Evolutionary conservation across 2,113 vertebrate genomes (phyloP).

Genomic region (Tonatia bakeri): DNA sequence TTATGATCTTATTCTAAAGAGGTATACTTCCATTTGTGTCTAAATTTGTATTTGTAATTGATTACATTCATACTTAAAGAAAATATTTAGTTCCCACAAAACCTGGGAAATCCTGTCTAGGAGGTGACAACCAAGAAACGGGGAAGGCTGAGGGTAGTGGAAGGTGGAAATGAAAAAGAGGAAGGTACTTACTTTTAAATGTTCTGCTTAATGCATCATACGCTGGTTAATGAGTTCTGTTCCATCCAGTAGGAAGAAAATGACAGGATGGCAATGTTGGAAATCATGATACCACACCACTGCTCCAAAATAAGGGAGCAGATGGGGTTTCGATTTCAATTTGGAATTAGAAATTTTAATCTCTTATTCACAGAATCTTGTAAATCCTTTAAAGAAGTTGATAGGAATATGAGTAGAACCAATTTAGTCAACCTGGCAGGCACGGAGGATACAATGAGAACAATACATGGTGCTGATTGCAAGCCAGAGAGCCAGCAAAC

Average conservation of each 20-base stretch:
- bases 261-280: not conserved
- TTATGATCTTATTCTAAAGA: not conserved
- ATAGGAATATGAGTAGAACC: not conserved
- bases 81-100: not conserved
- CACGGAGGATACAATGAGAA: not conserved
- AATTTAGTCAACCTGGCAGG: not conserved
- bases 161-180: not conserved
- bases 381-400: constrained; percentile 8
- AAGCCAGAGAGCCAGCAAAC: not conserved
- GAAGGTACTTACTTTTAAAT: not conserved
- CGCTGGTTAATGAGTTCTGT: not conserved
- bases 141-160: not conserved
- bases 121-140: not conserved
- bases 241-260: not conserved
- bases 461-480: not conserved
- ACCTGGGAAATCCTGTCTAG: not conserved
- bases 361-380: not conserved
- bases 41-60: not conserved
- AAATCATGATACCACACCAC: not conserved
- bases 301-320: not conserved
- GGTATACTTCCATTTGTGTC: not conserved
- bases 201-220: not conserved
- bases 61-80: not conserved
- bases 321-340: not conserved
- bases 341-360: constrained; percentile 11